These are phyloP conservation scores for Podargus strigoides DNA, from an alignment of 2,797 vertebrate genomes.

Conservation along the genomic window DNA sequence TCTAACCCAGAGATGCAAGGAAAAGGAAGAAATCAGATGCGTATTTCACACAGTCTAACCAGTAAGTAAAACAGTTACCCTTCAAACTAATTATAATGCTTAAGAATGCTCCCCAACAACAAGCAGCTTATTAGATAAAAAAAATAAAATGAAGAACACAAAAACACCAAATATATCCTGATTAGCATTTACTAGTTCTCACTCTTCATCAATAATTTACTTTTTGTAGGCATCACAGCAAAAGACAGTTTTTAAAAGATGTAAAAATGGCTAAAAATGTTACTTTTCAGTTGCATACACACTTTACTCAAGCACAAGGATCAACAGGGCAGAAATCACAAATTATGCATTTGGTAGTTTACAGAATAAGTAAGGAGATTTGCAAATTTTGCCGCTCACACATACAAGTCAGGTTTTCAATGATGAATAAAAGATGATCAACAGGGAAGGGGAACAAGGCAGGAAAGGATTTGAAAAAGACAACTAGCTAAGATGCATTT, in stretches of 20 bases:
- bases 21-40: background rate
- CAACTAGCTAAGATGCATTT: background rate
- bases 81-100: background rate
- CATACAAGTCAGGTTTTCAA: background rate
- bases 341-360: background rate
- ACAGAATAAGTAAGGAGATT: background rate
- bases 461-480: background rate
- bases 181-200: background rate
- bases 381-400: background rate
- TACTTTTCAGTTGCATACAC: background rate
- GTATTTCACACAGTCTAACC: background rate
- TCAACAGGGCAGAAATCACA: background rate
- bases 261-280: background rate
- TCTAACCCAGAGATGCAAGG: background rate
- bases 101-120: background rate
- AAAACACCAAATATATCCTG: background rate
- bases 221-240: background rate
- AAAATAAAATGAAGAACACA: background rate
- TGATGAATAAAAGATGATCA: background rate
- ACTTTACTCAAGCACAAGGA: background rate
- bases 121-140: background rate
- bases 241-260: background rate
- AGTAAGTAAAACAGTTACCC: background rate
- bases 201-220: background rate
- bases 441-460: background rate